Base-by-base conservation (phyloP, 2,888 invertebrate species). In the Phengaris arion region DNA sequence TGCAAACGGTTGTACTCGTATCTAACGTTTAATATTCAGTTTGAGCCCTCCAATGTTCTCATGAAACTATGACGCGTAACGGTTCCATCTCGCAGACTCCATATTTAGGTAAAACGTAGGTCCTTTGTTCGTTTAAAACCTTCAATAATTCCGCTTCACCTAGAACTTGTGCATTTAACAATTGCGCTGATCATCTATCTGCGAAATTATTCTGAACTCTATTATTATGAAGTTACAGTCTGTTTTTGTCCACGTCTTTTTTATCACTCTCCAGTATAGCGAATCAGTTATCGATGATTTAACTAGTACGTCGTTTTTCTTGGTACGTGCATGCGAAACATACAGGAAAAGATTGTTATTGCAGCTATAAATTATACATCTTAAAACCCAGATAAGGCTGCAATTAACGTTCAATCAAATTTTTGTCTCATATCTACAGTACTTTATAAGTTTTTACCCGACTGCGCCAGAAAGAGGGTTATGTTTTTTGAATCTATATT, bases 241-340 rank as follows among this genome's bases (percentile, higher is more conserved):
- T 2, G 45, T 64, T 35, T 64, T 64, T 5, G 12, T 13, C 0
- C 6, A 9, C 51, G 54, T 22, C 2, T 6, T 13, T 72, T 54
- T 72, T 72, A 72, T 72, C 72, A 70, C 48, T 51, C 48, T 46
- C 6, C 51, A 35, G 72, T 52, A 22, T 15, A 54, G 13, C 72
- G 72, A 72, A 54, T 72, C 52, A 72, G 72, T 52, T 72, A 54
- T 72, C 72, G 72, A 72, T 15, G 69, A 45, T 64, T 64, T 69
- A 69, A 69, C 68, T 46, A 6, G 46, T 68, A 48, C 22, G 54
- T 54, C 2, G 51, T 52, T 52, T 13, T n/a, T 15, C 48, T 69
- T 22, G 54, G 35, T 35, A 72, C 52, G 72, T 72, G 72, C 51
- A 72, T 52, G 54, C 54, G 10, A 1, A 35, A 35, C n/a, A n/a